A percentile compares a stretch with the other conserved stretches of the same genome.
Conservation (phyloP, 2,113 vertebrate genomes). For the Axis porcinus region DNA sequence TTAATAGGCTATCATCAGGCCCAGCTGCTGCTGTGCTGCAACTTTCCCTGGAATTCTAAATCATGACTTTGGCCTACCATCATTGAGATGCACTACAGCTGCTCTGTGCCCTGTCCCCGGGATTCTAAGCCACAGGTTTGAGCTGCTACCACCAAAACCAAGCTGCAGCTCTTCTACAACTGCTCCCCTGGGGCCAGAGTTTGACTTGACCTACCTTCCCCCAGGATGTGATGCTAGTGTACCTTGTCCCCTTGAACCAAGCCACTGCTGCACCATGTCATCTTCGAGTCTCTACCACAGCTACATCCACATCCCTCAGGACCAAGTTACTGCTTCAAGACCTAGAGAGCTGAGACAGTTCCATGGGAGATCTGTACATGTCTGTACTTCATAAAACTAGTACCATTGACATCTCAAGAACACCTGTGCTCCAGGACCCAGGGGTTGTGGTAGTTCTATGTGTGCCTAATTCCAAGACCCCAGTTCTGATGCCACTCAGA, state of each 20-base stretch:
- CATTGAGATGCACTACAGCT: background rate
- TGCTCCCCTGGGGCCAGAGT: background rate
- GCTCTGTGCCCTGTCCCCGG: background rate
- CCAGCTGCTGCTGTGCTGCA: background rate
- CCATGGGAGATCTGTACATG: background rate
- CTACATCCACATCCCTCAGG: background rate
- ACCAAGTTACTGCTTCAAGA: background rate
- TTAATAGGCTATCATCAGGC: background rate
- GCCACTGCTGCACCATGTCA: background rate
- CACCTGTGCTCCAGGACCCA: background rate
- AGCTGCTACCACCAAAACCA: background rate
- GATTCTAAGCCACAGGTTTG: background rate
- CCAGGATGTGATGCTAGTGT: background rate
- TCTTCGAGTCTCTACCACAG: background rate
- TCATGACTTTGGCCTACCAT: background rate
- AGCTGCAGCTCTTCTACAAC: background rate
- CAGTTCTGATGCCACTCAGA: background rate
- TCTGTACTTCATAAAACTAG: background rate
- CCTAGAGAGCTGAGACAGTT: background rate
- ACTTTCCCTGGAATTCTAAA: background rate
- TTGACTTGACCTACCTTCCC: background rate
- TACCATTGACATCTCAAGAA: background rate
- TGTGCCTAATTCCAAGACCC: background rate
- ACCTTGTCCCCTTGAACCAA: background rate
- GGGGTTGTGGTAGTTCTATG: background rate